Conservation (phyloP, 1,140 invertebrate species). For the Asobara japonica region DNA sequence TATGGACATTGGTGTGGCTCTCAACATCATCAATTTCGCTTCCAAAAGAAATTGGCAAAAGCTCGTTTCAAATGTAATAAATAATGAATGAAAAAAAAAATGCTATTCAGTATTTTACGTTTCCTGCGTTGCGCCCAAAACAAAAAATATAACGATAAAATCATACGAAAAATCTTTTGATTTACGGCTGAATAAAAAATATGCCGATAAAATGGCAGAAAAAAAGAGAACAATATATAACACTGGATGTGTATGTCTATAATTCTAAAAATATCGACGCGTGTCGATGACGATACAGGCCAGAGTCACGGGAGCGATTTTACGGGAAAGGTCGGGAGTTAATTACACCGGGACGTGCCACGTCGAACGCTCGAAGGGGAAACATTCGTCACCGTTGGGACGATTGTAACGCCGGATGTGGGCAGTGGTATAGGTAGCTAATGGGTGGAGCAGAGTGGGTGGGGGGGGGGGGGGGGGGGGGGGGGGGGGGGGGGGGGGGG, state of each 20-base stretch:
- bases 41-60: not conserved
- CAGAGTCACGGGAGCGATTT: slow-evolving; percentile 28
- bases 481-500: not conserved
- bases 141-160: no score
- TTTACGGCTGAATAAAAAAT: not conserved
- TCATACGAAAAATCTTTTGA: not conserved
- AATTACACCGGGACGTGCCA: slow-evolving; percentile 21
- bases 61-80: not conserved
- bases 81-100: not conserved
- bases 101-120: not conserved
- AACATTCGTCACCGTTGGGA: slow-evolving; percentile 29
- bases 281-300: not conserved
- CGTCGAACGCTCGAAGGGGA: not conserved
- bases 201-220: not conserved
- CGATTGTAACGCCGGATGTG: not conserved
- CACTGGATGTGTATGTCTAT: not conserved
- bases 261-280: slow-evolving; percentile 13
- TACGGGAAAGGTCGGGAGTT: slow-evolving; percentile 18
- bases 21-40: not conserved
- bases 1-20: not conserved
- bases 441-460: not conserved
- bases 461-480: not conserved
- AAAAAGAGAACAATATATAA: not conserved
- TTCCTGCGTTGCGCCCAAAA: not conserved
- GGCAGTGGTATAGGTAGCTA: no score